Percentiles rank a stretch among this genome's conserved stretches.
These are phyloP conservation scores for Heloderma charlesbogerti DNA, from an alignment of 2,113 vertebrate species.

Conservation along the genomic window DNA sequence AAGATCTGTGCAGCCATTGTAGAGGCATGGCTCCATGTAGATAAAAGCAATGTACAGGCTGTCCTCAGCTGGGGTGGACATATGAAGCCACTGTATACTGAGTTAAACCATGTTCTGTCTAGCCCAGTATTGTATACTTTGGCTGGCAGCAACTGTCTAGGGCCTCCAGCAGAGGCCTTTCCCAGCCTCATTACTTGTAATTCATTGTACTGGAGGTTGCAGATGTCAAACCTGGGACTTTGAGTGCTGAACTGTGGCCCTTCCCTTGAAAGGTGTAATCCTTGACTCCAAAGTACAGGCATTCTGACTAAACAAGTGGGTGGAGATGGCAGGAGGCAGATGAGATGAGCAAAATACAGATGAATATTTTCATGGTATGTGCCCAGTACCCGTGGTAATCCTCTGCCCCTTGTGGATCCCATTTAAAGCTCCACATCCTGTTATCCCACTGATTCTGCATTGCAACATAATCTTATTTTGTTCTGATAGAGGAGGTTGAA, in stretches of 20 bases:
- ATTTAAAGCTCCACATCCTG: background rate
- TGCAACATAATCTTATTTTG: background rate
- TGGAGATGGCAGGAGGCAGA: background rate
- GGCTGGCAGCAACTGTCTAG: background rate
- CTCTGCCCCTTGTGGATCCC: background rate
- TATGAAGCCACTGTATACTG: background rate
- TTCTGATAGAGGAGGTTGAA: background rate
- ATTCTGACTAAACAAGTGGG: background rate
- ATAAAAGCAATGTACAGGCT: background rate
- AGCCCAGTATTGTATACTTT: background rate
- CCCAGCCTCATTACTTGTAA: background rate
- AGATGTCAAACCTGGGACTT: background rate
- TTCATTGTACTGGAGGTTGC: background rate
- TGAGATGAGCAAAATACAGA: background rate
- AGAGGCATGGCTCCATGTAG: background rate
- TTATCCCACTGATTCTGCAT: background rate
- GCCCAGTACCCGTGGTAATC: background rate
- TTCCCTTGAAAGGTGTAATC: background rate
- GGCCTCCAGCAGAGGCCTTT: background rate
- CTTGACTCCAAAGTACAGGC: background rate
- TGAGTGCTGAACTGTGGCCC: background rate
- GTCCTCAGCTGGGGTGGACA: background rate
- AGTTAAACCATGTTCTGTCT: background rate
- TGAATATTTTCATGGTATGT: background rate
- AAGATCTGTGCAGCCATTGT: background rate